Conservation (phyloP, 2,113 vertebrate species). For the Xiphorhynchus elegans region DNA sequence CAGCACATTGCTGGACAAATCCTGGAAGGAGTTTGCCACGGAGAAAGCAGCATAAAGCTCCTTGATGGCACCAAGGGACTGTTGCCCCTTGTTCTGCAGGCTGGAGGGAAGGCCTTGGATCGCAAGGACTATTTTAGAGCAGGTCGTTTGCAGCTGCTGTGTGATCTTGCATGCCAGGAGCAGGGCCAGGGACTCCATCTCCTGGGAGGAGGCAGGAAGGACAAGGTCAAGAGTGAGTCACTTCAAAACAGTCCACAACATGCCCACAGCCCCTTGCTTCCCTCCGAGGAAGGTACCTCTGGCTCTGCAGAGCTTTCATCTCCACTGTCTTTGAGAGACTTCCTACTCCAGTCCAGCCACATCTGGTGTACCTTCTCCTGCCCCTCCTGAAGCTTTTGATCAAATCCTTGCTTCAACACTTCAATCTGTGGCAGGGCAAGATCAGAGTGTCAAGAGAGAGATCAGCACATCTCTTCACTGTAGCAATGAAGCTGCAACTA, state of each 20-base stretch:
- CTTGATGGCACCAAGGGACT: slow-evolving; percentile 62
- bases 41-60: slow-evolving; percentile 81
- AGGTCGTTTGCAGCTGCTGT: slow-evolving; percentile 78
- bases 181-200: slow-evolving; percentile 59
- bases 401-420: slow-evolving; percentile 70
- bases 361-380: slow-evolving; percentile 80
- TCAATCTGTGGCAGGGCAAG: slow-evolving; percentile 44
- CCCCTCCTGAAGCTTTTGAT: slow-evolving; percentile 76
- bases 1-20: slow-evolving; percentile 77
- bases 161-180: slow-evolving; percentile 77
- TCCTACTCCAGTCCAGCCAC: slow-evolving; percentile 83
- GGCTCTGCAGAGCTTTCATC: background rate
- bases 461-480: background rate
- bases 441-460: background rate
- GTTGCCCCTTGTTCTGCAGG: slow-evolving; percentile 79
- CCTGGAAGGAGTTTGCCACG: slow-evolving; percentile 58
- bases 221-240: background rate
- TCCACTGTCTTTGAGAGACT: background rate
- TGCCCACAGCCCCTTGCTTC: background rate
- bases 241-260: too few relatives aligned
- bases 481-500: fast-evolving
- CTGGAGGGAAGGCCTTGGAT: slow-evolving; percentile 82
- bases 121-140: slow-evolving; percentile 75
- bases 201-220: background rate
- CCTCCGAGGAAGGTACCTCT: slow-evolving; percentile 52